A percentile compares a stretch with the other conserved stretches of the same genome.
Conservation (phyloP, 2,113 vertebrate species). For the Leptobrachium ailaonicum region DNA sequence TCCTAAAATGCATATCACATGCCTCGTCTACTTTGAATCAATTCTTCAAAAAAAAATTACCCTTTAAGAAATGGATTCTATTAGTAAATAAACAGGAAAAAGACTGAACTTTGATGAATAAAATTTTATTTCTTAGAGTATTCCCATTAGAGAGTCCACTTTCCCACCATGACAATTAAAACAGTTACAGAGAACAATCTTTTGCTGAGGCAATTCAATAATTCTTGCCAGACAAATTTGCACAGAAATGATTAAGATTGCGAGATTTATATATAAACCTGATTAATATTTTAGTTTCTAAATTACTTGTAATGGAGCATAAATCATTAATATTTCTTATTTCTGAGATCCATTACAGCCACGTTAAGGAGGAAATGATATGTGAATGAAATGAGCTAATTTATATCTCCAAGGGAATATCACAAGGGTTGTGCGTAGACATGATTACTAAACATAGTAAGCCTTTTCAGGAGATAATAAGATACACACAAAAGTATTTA, state of each 20-base stretch:
- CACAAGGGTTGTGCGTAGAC: neutral
- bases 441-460: neutral
- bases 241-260: constrained; percentile 4
- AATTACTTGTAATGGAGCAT: constrained; percentile 31
- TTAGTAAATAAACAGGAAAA: too few species aligned
- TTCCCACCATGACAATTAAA: too few species aligned
- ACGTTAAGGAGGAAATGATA: constrained; percentile 22
- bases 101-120: too few species aligned
- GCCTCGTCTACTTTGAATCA: too few species aligned
- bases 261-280: constrained; percentile 24
- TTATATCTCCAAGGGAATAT: constrained; percentile 13
- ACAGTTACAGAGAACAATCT: neutral
- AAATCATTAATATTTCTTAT: constrained; percentile 47
- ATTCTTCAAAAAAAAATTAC: too few species aligned
- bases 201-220: constrained; percentile 7
- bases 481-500: too few species aligned
- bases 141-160: too few species aligned
- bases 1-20: too few species aligned
- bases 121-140: too few species aligned
- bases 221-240: constrained; percentile 7
- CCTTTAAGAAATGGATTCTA: too few species aligned
- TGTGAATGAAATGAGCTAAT: constrained; percentile 29
- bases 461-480: too few species aligned
- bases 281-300: constrained; percentile 24
- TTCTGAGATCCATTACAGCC: constrained; percentile 29